Percentiles rank a stretch among this genome's conserved stretches.
These are phyloP conservation scores for Orthonyx spaldingii DNA, from an alignment of 2,113 vertebrate species.

Conservation along the genomic window DNA sequence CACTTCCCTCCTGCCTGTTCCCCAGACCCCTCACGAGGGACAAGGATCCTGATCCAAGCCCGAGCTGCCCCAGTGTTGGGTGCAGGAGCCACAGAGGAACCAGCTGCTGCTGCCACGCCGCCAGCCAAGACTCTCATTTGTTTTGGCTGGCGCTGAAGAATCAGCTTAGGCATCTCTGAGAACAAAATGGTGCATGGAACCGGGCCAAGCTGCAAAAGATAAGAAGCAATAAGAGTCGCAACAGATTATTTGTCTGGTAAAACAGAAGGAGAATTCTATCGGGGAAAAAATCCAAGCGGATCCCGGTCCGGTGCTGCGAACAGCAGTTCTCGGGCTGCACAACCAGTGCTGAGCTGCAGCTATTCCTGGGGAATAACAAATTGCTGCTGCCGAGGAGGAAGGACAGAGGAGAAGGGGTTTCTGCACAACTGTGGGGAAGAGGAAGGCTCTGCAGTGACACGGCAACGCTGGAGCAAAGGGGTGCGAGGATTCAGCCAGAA, in stretches of 20 bases:
- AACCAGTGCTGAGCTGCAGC: slow-evolving; percentile 67
- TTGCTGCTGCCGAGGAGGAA: neutral
- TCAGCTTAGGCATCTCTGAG: slow-evolving; percentile 73
- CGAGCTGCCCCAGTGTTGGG: slow-evolving; percentile 65
- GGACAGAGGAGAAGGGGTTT: neutral
- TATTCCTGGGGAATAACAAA: slow-evolving; percentile 3
- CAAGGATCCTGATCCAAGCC: neutral
- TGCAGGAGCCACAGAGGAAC: slow-evolving; percentile 58
- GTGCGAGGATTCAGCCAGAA: neutral
- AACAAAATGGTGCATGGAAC: slow-evolving; percentile 76
- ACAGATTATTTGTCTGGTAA: slow-evolving; percentile 79
- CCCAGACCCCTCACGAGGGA: slow-evolving; percentile 11
- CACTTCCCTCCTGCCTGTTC: neutral
- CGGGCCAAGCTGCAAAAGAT: slow-evolving; percentile 71
- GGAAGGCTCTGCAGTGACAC: neutral
- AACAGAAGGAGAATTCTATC: slow-evolving; percentile 72
- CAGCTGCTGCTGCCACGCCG: slow-evolving; percentile 65
- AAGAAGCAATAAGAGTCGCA: slow-evolving; percentile 71
- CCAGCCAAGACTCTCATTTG: slow-evolving; percentile 74
- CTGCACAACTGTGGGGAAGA: neutral
- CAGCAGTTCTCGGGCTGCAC: slow-evolving; percentile 48
- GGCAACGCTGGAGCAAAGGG: neutral
- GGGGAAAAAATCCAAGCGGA: neutral
- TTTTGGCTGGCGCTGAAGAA: slow-evolving; percentile 76
- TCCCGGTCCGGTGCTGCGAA: slow-evolving; percentile 41